Conservation (phyloP, 2,888 invertebrate genomes). For the Beris chalybata region DNA sequence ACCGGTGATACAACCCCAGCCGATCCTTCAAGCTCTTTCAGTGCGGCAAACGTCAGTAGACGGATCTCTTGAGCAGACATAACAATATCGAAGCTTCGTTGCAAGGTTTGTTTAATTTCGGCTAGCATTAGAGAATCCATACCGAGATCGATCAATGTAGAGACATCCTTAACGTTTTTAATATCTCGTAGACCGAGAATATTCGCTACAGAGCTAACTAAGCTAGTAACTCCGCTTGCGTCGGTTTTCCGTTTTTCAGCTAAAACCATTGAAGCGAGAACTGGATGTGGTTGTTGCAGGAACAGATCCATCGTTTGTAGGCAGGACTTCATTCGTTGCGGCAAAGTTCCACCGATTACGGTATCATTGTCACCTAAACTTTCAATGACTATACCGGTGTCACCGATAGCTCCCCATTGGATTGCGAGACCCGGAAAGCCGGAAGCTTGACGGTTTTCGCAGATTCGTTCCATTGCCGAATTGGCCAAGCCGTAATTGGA, state of each 20-base stretch:
- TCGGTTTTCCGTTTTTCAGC: conserved; percentile 78
- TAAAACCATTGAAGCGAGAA: conserved; percentile 80
- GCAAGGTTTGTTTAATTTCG: conserved; percentile 95
- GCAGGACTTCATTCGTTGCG: conserved; percentile 93
- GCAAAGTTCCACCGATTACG: conserved; percentile 92
- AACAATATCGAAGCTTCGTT: conserved; percentile 88
- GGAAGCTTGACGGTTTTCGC: conserved; percentile 79
- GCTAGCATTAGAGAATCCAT: conserved; percentile 99
- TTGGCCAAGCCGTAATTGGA: conserved; percentile 97
- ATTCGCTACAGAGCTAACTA: conserved; percentile 81
- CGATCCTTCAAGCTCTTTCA: conserved; percentile 60
- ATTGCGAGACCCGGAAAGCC: conserved; percentile 89
- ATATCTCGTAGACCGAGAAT: conserved; percentile 89
- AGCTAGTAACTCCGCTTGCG: conserved; percentile 62
- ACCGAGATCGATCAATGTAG: conserved; percentile 89
- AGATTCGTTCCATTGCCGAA: conserved; percentile 95
- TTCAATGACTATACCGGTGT: conserved; percentile 91
- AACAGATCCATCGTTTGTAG: conserved; percentile 84
- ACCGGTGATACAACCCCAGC: too few relatives aligned
- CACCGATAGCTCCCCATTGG: conserved; percentile 99
- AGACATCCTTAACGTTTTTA: conserved; percentile 71
- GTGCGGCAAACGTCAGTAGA: conserved; percentile 74
- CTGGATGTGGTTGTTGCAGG: conserved; percentile 85
- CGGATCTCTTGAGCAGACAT: conserved; percentile 91
- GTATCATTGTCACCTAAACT: conserved; percentile 88